Conservation (phyloP, 2,888 invertebrate species). For the Anorthoa munda region DNA sequence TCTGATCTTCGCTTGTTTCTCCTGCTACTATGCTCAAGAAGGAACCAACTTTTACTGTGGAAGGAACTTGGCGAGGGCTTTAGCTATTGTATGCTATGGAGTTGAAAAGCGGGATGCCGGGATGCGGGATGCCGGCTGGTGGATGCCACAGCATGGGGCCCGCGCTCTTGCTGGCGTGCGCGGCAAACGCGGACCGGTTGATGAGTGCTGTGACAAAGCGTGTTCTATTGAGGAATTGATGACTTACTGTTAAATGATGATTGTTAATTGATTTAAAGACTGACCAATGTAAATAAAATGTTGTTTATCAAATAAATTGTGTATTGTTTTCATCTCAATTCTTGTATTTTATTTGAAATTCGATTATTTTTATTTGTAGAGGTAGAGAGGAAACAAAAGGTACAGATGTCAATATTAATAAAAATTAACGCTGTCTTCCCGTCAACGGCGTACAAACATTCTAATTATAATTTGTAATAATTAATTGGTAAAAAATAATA, state of each 20-base stretch:
- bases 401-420: too few species aligned
- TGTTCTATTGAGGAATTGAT: conserved; percentile 57
- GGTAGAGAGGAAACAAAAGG: too few species aligned
- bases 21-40: conserved; percentile 36
- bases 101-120: conserved; percentile 48
- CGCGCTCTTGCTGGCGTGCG: conserved; percentile 42
- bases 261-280: neutral
- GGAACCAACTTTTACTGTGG: conserved; percentile 50
- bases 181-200: conserved; percentile 58
- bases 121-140: conserved; percentile 47
- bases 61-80: conserved; percentile 41
- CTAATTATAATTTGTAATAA: too few species aligned
- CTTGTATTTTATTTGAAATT: neutral
- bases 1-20: conserved; percentile 35
- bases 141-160: conserved; percentile 25
- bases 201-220: conserved; percentile 61
- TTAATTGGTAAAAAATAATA: too few species aligned
- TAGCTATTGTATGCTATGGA: conserved; percentile 50
- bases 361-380: too few species aligned
- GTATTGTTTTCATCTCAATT: neutral
- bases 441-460: too few species aligned
- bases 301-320: neutral
- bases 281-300: conserved; percentile 1
- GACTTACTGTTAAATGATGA: conserved; percentile 44
- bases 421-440: too few species aligned